Evolutionary conservation across 2,113 vertebrate species (phyloP).

Genomic region (Eulemur macaco): DNA sequence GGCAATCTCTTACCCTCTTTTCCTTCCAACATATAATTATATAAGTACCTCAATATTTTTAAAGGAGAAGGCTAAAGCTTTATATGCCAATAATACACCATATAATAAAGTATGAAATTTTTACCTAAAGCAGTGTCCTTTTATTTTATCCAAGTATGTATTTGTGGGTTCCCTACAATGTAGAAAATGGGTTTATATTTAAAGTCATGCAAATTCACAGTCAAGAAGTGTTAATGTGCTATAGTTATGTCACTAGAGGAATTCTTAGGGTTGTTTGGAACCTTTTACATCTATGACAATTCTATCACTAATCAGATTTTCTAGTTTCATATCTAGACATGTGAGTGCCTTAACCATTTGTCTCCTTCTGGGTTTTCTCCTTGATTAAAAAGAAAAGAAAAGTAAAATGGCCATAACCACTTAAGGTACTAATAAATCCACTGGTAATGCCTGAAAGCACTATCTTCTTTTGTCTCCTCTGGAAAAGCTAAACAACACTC

Average conservation of each 20-base stretch:
- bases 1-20: conserved; percentile 49
- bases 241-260: background rate
- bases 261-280: background rate
- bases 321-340: background rate
- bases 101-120: background rate
- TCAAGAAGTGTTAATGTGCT: background rate
- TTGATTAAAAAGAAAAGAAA: background rate
- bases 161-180: background rate
- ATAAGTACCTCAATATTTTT: background rate
- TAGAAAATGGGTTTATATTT: background rate
- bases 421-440: background rate
- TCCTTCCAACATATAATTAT: conserved; percentile 42
- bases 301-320: conserved; percentile 18
- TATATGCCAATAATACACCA: background rate
- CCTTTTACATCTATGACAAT: background rate
- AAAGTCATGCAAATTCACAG: background rate
- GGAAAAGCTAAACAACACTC: background rate
- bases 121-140: background rate
- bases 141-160: background rate
- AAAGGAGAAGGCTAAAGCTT: background rate
- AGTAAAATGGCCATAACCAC: background rate
- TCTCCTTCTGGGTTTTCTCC: conserved; percentile 18
- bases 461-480: background rate
- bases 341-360: background rate
- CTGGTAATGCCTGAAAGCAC: background rate